phyloP scores from a whole-genome alignment of 2,888 invertebrate genomes.

The Rotaria socialis region DNA sequence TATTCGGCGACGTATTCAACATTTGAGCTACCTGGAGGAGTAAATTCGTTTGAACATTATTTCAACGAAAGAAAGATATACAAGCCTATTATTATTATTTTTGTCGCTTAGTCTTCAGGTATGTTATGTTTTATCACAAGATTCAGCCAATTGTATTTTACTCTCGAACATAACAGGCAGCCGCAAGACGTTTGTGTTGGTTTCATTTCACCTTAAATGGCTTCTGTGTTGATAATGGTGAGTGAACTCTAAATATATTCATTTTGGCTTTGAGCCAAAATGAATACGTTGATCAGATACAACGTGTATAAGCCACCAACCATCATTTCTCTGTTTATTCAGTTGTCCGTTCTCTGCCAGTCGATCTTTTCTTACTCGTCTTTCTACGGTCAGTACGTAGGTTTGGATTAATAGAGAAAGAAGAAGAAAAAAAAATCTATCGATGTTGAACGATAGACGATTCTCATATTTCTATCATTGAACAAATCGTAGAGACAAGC shows the following conservation, averaged over 20 bases:
- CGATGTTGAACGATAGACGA: slow-evolving; percentile 14
- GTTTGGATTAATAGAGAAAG: neutral
- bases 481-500: slow-evolving; percentile 9
- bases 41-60: neutral
- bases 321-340: slow-evolving; percentile 11
- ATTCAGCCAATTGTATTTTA: neutral
- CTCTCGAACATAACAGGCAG: neutral
- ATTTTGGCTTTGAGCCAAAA: neutral
- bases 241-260: neutral
- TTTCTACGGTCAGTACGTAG: slow-evolving; percentile 8
- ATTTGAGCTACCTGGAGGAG: neutral
- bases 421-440: slow-evolving; percentile 17
- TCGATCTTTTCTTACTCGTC: neutral
- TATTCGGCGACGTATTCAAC: neutral
- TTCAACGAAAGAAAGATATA: neutral
- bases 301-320: neutral
- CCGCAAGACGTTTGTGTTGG: neutral
- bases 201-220: neutral
- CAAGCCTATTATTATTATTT: neutral
- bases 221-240: neutral
- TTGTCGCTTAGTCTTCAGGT: neutral
- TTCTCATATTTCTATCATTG: slow-evolving; percentile 10
- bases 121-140: neutral
- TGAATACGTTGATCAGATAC: neutral
- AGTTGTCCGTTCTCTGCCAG: slow-evolving; percentile 1